These are phyloP conservation scores for Syngnathus rostellatus DNA, from an alignment of 2,797 vertebrate species.

Conservation along the genomic window DNA sequence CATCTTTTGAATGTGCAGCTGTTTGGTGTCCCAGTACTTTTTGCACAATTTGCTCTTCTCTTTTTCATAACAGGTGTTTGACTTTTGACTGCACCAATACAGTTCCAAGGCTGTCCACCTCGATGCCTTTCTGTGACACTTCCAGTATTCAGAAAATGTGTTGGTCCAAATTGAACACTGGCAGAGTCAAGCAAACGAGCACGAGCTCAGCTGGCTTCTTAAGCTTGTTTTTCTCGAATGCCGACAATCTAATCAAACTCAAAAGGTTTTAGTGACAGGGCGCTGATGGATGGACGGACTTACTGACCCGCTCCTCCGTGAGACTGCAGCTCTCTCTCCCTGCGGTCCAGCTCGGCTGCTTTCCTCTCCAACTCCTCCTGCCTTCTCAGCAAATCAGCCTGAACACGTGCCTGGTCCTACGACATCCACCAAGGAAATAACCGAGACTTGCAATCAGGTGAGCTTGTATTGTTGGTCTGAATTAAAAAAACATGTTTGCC, in stretches of 20 bases:
- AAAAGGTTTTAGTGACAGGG: background rate
- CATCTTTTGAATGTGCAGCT: too few species aligned
- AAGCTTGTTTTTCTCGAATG: background rate
- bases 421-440: slow-evolving; percentile 10
- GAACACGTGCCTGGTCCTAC: slow-evolving; percentile 85
- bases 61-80: too few species aligned
- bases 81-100: too few species aligned
- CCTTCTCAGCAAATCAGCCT: slow-evolving; percentile 86
- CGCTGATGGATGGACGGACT: slow-evolving; percentile 1
- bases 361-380: slow-evolving; percentile 94
- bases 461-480: background rate
- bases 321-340: slow-evolving; percentile 93
- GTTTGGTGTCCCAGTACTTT: too few species aligned
- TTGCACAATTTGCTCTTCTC: too few species aligned
- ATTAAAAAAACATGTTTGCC: background rate
- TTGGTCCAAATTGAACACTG: too few species aligned
- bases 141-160: too few species aligned
- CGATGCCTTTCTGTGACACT: too few species aligned
- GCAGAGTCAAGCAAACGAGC: background rate
- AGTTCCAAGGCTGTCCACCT: too few species aligned
- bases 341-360: slow-evolving; percentile 93
- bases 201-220: background rate
- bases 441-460: background rate
- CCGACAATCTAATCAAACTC: background rate
- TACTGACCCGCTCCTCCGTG: slow-evolving; percentile 77